phyloP scores from a whole-genome alignment of 2,797 vertebrate species.

The Gadopsis bispinosus region DNA sequence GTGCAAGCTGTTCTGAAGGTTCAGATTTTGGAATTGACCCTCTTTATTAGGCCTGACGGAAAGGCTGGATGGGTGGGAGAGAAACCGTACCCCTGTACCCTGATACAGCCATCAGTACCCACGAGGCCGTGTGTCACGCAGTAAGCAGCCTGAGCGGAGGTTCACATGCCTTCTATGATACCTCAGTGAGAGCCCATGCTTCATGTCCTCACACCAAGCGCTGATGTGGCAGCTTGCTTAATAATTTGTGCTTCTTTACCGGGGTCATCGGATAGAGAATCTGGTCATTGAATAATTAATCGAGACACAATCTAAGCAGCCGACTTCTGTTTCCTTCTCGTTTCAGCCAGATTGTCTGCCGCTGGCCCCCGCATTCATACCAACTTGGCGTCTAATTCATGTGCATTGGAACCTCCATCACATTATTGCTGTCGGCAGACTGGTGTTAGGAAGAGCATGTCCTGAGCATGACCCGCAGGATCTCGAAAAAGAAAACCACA shows the following conservation, averaged over 20 bases:
- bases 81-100: constrained; percentile 74
- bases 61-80: constrained; percentile 55
- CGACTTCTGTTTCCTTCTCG: constrained; percentile 84
- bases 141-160: constrained; percentile 63
- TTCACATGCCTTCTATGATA: constrained; percentile 76
- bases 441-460: constrained; percentile 68
- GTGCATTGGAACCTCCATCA: constrained; percentile 76
- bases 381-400: constrained; percentile 73
- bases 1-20: constrained; percentile 15
- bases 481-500: constrained; percentile 74
- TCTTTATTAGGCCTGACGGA: constrained; percentile 43
- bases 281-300: constrained; percentile 87
- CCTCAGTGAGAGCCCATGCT: constrained; percentile 73
- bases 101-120: constrained; percentile 82
- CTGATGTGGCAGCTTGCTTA: constrained; percentile 87
- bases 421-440: constrained; percentile 59
- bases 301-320: constrained; percentile 85
- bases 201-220: constrained; percentile 79
- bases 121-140: constrained; percentile 75
- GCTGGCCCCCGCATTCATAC: constrained; percentile 57
- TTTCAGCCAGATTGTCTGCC: constrained; percentile 79
- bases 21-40: constrained; percentile 46
- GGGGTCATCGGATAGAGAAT: constrained; percentile 88
- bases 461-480: constrained; percentile 75
- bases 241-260: constrained; percentile 89